Conservation (phyloP, 2,888 invertebrate species). For the Tinea trinotella region DNA sequence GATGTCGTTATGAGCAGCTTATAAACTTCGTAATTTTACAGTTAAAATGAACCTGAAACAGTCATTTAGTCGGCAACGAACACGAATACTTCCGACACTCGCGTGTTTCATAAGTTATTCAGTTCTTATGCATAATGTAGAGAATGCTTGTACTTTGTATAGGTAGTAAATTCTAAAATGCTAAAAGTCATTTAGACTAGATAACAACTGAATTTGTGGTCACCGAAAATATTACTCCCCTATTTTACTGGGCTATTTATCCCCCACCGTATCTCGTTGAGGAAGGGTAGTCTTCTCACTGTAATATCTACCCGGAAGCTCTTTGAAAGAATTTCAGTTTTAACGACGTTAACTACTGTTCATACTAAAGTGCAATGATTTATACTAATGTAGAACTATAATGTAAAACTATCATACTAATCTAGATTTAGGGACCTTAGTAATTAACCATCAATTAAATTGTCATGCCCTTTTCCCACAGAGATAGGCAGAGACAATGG, state of each 20-base stretch:
- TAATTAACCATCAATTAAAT: too few species aligned
- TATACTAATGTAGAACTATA: too few species aligned
- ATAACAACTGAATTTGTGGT: too few species aligned
- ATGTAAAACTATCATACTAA: too few species aligned
- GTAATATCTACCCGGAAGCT: constrained; percentile 6
- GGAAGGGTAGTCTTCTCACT: background rate
- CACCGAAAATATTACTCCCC: background rate
- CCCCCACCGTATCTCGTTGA: background rate
- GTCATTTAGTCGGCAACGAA: background rate
- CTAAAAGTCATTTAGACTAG: background rate
- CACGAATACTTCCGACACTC: background rate
- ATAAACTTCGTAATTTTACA: background rate
- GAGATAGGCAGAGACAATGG: too few species aligned
- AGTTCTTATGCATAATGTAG: constrained; percentile 3
- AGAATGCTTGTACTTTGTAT: background rate
- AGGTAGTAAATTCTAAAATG: background rate
- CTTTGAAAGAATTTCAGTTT: background rate
- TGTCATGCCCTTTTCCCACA: too few species aligned
- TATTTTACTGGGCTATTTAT: background rate
- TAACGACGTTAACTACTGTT: too few species aligned
- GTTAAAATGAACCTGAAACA: background rate
- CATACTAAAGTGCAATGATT: too few species aligned
- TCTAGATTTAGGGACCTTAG: too few species aligned
- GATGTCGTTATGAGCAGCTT: background rate
- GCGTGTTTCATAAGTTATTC: background rate